These are phyloP conservation scores for Tenthredo livida DNA, from an alignment of 2,888 invertebrate genomes.

Conservation along the genomic window DNA sequence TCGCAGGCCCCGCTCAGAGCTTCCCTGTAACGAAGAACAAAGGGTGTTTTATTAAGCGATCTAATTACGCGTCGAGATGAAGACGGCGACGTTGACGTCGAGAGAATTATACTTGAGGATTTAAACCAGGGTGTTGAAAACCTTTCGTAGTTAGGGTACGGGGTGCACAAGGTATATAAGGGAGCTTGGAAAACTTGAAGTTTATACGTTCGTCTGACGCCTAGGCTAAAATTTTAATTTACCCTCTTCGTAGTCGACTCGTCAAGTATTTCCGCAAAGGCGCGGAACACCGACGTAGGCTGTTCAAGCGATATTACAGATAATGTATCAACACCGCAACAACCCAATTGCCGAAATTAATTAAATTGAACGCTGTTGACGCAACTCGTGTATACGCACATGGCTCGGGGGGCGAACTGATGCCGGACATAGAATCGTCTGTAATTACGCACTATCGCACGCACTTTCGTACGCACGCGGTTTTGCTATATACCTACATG, in stretches of 20 bases:
- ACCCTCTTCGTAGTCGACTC: neutral
- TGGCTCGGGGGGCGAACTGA: neutral
- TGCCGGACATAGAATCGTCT: neutral
- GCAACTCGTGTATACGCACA: neutral
- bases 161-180: neutral
- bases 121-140: conserved; percentile 2
- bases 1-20: conserved; percentile 83
- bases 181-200: neutral
- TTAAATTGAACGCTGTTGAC: conserved; percentile 39
- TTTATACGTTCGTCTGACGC: neutral
- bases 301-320: neutral
- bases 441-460: conserved; percentile 7
- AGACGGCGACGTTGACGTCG: conserved; percentile 26
- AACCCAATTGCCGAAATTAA: conserved; percentile 34
- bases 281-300: too few relatives aligned
- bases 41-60: conserved; percentile 31
- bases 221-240: conserved; percentile 23
- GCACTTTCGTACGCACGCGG: neutral
- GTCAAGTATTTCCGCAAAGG: neutral
- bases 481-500: neutral
- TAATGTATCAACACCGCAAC: conserved; percentile 20
- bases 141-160: neutral
- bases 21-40: conserved; percentile 80
- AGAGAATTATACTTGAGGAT: conserved; percentile 23
- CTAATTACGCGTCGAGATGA: conserved; percentile 41